A percentile compares a stretch with the other conserved stretches of the same genome.
Conservation (phyloP, 2,797 vertebrate genomes). For the Remorina albescens region DNA sequence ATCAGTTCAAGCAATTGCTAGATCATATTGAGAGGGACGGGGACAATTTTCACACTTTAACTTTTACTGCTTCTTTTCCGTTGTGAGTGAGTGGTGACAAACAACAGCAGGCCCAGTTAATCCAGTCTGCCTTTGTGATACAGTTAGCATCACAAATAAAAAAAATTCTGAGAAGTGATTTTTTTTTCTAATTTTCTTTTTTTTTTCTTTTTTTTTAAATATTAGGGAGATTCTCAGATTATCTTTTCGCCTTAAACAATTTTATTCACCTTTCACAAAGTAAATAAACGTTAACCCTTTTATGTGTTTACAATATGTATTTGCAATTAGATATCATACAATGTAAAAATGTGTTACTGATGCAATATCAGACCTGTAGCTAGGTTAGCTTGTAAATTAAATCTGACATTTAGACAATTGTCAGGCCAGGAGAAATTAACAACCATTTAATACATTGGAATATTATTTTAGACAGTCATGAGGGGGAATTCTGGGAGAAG, state of each 20-base stretch:
- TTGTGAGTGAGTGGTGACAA: constrained; percentile 14
- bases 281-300: neutral
- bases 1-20: constrained; percentile 14
- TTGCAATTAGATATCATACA: too few species aligned
- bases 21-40: constrained; percentile 18
- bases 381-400: neutral
- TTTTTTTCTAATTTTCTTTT: too few species aligned
- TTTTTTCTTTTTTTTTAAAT: too few species aligned
- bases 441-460: neutral
- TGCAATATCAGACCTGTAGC: too few species aligned
- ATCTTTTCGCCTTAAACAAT: neutral
- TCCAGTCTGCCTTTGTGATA: neutral
- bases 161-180: too few species aligned
- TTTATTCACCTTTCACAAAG: too few species aligned
- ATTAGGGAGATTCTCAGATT: too few species aligned
- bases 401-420: too few species aligned
- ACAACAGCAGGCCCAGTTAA: constrained; percentile 18
- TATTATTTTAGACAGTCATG: neutral
- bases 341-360: too few species aligned
- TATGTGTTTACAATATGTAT: too few species aligned
- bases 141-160: too few species aligned
- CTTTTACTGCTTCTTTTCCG: constrained; percentile 14
- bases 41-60: constrained; percentile 17
- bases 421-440: neutral
- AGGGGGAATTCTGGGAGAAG: neutral